A percentile compares a stretch with the other conserved stretches of the same genome.
Conservation (phyloP, 2,113 vertebrate genomes). For the Tragulus kanchil region DNA sequence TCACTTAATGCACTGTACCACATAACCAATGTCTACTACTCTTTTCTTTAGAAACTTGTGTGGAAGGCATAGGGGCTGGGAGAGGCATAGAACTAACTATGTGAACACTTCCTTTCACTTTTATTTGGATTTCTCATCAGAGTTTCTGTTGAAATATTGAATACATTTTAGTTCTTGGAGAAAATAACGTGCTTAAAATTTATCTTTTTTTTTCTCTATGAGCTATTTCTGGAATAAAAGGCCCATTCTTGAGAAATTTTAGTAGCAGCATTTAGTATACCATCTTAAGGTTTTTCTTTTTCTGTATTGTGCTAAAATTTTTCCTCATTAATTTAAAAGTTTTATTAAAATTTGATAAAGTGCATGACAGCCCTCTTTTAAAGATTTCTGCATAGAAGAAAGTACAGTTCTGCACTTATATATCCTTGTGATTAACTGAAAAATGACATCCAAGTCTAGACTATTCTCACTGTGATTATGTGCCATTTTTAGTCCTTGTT, state of each 20-base stretch:
- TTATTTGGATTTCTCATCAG: neutral
- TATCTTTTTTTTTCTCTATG: neutral
- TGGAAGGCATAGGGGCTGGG: fast-evolving
- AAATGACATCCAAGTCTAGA: neutral
- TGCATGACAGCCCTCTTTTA: neutral
- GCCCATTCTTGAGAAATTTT: neutral
- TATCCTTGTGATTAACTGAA: neutral
- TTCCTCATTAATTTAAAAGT: neutral
- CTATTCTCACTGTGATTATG: neutral
- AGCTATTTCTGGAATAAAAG: neutral
- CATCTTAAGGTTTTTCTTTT: neutral
- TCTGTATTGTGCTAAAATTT: neutral
- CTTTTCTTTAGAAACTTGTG: neutral
- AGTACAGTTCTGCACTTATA: neutral
- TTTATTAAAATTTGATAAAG: neutral
- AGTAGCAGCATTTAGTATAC: neutral
- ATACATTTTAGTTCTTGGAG: neutral
- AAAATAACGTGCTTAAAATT: neutral
- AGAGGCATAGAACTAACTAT: neutral
- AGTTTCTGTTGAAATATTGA: neutral
- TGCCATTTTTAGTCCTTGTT: neutral
- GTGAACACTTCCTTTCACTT: neutral
- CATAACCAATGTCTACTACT: neutral
- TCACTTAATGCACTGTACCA: neutral
- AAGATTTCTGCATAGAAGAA: neutral